phyloP scores from a whole-genome alignment of 2,113 vertebrate species.

The Psilopsiagon aymara region DNA sequence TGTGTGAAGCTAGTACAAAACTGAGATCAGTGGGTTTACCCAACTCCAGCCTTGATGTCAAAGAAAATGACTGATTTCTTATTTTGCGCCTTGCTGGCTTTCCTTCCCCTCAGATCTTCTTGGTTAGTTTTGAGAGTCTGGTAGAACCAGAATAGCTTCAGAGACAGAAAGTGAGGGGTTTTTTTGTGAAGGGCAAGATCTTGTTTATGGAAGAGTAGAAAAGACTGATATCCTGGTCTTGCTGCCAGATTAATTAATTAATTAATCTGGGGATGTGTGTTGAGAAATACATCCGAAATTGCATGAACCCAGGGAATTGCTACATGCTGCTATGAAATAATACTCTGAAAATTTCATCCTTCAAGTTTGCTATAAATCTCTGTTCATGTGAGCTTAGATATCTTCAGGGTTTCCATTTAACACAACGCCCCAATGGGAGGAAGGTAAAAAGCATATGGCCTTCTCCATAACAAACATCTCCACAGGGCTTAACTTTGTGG shows the following conservation, averaged over 20 bases:
- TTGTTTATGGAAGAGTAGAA: background rate
- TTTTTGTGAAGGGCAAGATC: background rate
- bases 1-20: background rate
- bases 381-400: background rate
- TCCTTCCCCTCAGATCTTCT: background rate
- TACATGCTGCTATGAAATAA: background rate
- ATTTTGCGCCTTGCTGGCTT: background rate
- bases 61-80: background rate
- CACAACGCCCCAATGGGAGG: background rate
- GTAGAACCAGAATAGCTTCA: background rate
- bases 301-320: background rate
- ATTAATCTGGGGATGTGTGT: background rate
- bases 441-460: background rate
- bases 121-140: background rate
- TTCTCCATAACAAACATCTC: background rate
- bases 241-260: background rate
- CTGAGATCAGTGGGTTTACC: background rate
- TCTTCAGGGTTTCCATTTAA: background rate
- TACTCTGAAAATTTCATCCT: background rate
- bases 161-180: background rate
- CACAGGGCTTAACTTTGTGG: background rate
- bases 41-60: background rate
- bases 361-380: background rate
- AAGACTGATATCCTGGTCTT: accelerated
- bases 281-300: background rate